These are phyloP conservation scores for Cygnus olor DNA, from an alignment of 2,797 vertebrate genomes.

Conservation along the genomic window DNA sequence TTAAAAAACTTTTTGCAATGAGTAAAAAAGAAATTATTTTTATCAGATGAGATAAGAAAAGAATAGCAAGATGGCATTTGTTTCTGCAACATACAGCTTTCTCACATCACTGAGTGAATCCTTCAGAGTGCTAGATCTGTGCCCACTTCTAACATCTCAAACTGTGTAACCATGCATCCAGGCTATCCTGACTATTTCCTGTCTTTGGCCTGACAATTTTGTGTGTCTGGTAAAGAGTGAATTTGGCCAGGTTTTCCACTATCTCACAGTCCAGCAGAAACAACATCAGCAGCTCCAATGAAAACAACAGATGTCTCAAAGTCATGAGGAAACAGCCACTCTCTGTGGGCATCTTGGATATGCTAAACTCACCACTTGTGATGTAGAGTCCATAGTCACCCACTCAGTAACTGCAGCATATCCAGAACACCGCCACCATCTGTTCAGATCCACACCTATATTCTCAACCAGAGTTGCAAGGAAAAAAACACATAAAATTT, in stretches of 20 bases:
- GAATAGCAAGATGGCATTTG: not conserved
- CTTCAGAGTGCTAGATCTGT: not conserved
- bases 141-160: not conserved
- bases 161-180: not conserved
- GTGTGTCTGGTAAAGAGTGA: not conserved
- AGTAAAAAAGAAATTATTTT: not conserved
- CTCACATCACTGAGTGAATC: not conserved
- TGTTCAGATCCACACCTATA: not conserved
- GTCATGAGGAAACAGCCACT: not conserved
- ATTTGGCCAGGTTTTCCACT: not conserved
- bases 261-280: not conserved
- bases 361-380: not conserved
- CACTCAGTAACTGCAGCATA: not conserved
- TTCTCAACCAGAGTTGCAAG: not conserved
- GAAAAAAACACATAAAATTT: not conserved
- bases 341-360: not conserved
- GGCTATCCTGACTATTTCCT: not conserved
- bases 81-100: not conserved
- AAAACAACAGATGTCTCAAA: conserved; percentile 38
- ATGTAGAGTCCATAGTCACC: not conserved
- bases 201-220: not conserved
- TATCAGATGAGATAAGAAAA: not conserved
- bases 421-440: not conserved
- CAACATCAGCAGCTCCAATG: not conserved
- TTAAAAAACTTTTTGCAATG: not conserved